Conservation (phyloP, 2,888 invertebrate genomes). For the Macropis europaea region DNA sequence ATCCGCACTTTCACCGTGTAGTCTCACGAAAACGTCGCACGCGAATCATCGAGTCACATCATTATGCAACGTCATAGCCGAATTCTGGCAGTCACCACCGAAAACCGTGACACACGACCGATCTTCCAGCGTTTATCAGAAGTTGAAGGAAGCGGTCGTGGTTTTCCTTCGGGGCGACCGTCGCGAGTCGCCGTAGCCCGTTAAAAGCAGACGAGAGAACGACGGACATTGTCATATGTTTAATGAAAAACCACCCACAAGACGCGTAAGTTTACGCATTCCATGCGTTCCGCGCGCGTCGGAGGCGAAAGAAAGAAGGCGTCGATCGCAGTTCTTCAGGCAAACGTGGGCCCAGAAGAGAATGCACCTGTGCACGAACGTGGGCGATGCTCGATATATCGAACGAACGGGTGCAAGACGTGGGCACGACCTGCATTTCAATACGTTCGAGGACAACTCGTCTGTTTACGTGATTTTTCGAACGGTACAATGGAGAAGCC, state of each 20-base stretch:
- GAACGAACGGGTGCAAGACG: conserved; percentile 37
- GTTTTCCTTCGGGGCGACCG: conserved; percentile 42
- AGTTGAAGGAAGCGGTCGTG: conserved; percentile 57
- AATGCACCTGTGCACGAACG: conserved; percentile 48
- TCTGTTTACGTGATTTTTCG: conserved; percentile 10
- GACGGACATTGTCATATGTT: conserved; percentile 17
- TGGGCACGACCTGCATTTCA: conserved; percentile 61
- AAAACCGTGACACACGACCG: conserved; percentile 1
- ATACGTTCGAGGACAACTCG: conserved; percentile 54
- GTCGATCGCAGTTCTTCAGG: conserved; percentile 38
- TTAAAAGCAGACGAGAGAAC: conserved; percentile 4
- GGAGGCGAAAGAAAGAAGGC: conserved; percentile 45
- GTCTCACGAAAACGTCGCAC: neutral
- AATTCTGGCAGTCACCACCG: neutral
- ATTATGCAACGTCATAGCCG: neutral
- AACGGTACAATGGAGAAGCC: neutral
- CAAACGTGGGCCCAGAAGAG: conserved; percentile 33
- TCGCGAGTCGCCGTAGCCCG: neutral
- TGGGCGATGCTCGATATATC: conserved; percentile 48
- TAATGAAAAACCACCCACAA: conserved; percentile 35
- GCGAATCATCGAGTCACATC: neutral
- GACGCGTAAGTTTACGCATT: conserved; percentile 39
- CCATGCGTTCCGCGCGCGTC: conserved; percentile 51
- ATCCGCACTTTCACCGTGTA: neutral
- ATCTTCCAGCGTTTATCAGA: conserved; percentile 49